Evolutionary conservation across 2,113 vertebrate genomes (phyloP).

Genomic region (Ceuthmochares aereus): DNA sequence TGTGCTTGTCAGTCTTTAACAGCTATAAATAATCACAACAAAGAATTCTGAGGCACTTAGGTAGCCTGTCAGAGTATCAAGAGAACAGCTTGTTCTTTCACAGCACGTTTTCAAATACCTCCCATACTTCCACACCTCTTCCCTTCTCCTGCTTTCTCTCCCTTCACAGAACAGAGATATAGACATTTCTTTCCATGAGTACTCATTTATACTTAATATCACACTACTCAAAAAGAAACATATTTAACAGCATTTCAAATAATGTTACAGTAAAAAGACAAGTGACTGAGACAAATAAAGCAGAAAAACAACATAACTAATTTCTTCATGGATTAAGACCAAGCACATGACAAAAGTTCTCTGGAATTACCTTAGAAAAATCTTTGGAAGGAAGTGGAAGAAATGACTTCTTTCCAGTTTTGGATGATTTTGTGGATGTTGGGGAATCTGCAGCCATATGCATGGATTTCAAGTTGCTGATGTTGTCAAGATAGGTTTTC

Average conservation of each 20-base stretch:
- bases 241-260: background rate
- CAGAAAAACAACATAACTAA: background rate
- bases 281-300: background rate
- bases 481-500: constrained; percentile 85
- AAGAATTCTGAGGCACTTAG: background rate
- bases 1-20: background rate
- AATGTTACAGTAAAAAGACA: background rate
- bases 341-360: background rate
- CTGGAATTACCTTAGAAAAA: constrained; percentile 71
- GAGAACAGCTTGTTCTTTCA: background rate
- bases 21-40: background rate
- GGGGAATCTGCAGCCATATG: constrained; percentile 54
- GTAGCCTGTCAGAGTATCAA: background rate
- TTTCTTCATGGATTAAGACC: background rate
- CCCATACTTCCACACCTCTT: background rate
- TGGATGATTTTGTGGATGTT: constrained; percentile 58
- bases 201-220: background rate
- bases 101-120: background rate
- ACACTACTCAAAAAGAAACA: background rate
- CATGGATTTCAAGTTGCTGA: constrained; percentile 80
- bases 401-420: constrained; percentile 74
- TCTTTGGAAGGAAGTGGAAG: constrained; percentile 61
- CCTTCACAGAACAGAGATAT: background rate
- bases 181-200: background rate
- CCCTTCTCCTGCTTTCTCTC: background rate